These are phyloP conservation scores for Bujurquina vittata DNA, from an alignment of 2,113 vertebrate species.

Conservation along the genomic window DNA sequence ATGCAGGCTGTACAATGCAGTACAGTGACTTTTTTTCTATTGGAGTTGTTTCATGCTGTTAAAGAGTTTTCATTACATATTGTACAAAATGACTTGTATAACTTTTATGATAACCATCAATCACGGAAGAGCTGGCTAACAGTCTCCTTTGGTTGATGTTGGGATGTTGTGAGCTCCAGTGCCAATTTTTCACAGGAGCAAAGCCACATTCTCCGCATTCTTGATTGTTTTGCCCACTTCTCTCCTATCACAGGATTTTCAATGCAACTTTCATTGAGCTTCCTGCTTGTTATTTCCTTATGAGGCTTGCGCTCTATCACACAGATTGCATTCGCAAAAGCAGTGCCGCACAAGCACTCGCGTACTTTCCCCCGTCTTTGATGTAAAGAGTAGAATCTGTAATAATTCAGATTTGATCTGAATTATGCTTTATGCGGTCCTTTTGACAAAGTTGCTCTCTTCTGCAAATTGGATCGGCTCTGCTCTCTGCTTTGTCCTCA, in stretches of 20 bases:
- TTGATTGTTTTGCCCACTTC: neutral
- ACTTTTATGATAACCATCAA: neutral
- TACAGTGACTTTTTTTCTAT: too few species aligned
- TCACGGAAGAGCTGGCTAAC: accelerated
- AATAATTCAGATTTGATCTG: slow-evolving; percentile 54
- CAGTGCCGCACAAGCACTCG: accelerated
- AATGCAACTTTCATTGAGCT: neutral
- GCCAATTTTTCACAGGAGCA: neutral
- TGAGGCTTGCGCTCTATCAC: neutral
- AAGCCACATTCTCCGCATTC: neutral
- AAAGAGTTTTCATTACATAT: neutral
- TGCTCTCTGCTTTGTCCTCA: slow-evolving; percentile 32
- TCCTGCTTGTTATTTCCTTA: neutral
- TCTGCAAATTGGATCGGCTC: slow-evolving; percentile 47
- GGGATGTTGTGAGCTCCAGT: too few species aligned
- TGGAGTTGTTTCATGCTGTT: too few species aligned
- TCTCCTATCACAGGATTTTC: neutral
- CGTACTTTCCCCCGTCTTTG: neutral
- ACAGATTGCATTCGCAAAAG: neutral
- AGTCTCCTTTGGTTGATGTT: neutral
- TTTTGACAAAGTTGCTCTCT: slow-evolving; percentile 40
- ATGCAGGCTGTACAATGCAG: neutral
- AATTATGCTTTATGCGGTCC: slow-evolving; percentile 11
- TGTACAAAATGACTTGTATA: neutral
- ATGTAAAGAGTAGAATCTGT: slow-evolving; percentile 34